Evolutionary conservation across 2,797 vertebrate genomes (phyloP).

Genomic region (Tauraco hartlaubi): DNA sequence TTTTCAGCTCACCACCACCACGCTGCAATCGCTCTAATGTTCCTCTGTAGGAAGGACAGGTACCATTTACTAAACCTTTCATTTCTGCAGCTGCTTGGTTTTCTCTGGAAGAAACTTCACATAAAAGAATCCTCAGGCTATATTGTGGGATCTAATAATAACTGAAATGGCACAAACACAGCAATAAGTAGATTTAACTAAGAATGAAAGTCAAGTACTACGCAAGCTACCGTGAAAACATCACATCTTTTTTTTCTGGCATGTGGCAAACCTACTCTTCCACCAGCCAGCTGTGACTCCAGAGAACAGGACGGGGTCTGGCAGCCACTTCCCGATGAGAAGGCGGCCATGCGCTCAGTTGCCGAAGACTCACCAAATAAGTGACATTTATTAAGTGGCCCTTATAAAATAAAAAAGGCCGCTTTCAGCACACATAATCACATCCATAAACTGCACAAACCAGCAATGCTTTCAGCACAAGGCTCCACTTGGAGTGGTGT

Average conservation of each 20-base stretch:
- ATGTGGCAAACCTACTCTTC: neutral
- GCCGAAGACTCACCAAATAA: constrained; percentile 5
- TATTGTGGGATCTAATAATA: neutral
- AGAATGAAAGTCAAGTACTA: neutral
- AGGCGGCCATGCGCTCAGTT: neutral
- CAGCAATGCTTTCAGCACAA: constrained; percentile 22
- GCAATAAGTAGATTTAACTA: neutral
- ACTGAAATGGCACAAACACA: neutral
- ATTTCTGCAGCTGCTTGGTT: neutral
- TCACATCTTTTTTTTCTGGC: neutral
- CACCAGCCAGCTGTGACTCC: neutral
- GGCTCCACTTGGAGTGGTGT: neutral
- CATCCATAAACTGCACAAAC: neutral
- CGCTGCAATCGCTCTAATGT: neutral
- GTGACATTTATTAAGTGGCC: constrained; percentile 49
- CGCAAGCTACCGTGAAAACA: neutral
- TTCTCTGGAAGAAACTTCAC: neutral
- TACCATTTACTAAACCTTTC: neutral
- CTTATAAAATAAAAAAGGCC: neutral
- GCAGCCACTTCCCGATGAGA: neutral
- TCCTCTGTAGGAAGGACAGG: neutral
- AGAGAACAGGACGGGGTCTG: neutral
- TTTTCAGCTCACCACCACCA: neutral
- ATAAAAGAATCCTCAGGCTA: neutral
- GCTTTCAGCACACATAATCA: constrained; percentile 17